Base-by-base conservation (phyloP, 2,888 invertebrate genomes). In the Ophion slaviceki region DNA sequence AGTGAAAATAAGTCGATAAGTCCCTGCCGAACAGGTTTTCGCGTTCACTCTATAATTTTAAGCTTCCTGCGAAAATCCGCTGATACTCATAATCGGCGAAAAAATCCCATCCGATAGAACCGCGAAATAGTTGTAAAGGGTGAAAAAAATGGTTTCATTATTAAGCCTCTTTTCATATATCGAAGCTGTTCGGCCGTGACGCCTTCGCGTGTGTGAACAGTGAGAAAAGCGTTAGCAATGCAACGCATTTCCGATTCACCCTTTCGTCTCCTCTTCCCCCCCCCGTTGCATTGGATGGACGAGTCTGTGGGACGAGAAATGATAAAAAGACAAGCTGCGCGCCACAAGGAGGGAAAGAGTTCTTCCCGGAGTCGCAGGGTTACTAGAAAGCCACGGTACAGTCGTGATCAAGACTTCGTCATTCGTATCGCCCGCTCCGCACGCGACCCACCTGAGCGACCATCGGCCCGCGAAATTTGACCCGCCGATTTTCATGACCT, bases 161-260 rank as follows among this genome's bases (percentile, higher is more conserved):
- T 45, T 8, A 45, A 45, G 2, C 10, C 11, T 45, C 10, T 8
- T 45, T 45, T 8, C 6, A 45, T 45, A 77, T 66, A 66, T 70
- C 14, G 45, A 28, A 57, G 40, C 24, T 24, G 11, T 66, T n/a
- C 36, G n/a, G 67, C n/a, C 40, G 20, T n/a, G n/a, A 53, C 14
- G 17, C 36, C 7, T 61, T 62, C 24, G 17, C 20, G 24, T 36
- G 20, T 32, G 32, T 17, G 68, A n/a, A 72, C 59, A 59, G 80
- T 71, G 80, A 77, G 67, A 68, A 79, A 82, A 79, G 79, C 32
- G 45, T 71, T 71, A 11, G 75, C n/a, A 67, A 76, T 80, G 77
- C 71, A 59, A 70, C 57, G 80, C 84, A 80, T 84, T 72, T 75
- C 66, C 66, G 47, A 84, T 72, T 28, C 76, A 66, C 71, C 71